phyloP scores from a whole-genome alignment of 2,888 invertebrate genomes.

The Phania funesta region DNA sequence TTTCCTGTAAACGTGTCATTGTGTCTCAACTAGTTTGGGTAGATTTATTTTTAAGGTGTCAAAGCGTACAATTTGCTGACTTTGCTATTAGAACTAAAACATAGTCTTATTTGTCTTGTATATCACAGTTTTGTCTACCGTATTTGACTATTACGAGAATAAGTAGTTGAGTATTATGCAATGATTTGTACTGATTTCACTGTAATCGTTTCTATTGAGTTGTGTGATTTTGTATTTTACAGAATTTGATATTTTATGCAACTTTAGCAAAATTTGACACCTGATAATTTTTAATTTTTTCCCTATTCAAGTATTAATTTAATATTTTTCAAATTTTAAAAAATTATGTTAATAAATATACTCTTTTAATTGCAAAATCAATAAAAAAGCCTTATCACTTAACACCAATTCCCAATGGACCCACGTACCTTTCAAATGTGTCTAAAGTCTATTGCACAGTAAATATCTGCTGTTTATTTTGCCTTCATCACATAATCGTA shows the following conservation, averaged over 20 bases:
- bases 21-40: too few relatives aligned
- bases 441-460: neutral
- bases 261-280: too few relatives aligned
- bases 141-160: too few relatives aligned
- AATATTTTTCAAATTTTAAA: too few relatives aligned
- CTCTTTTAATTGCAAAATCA: neutral
- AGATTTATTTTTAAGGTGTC: constrained; percentile 26
- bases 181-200: too few relatives aligned
- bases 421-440: neutral
- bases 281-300: too few relatives aligned
- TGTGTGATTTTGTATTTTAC: too few relatives aligned
- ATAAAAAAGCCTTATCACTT: neutral
- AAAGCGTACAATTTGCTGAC: constrained; percentile 46
- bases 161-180: too few relatives aligned
- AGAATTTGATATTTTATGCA: too few relatives aligned
- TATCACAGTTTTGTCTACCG: too few relatives aligned
- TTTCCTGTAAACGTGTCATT: too few relatives aligned
- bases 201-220: too few relatives aligned
- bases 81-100: constrained; percentile 18
- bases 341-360: neutral
- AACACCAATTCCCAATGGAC: constrained; percentile 4
- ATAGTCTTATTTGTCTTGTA: neutral
- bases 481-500: constrained; percentile 7
- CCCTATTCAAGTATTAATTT: neutral
- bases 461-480: neutral